Evolutionary conservation across 2,113 vertebrate species (phyloP).

Genomic region (Climacteris rufus): DNA sequence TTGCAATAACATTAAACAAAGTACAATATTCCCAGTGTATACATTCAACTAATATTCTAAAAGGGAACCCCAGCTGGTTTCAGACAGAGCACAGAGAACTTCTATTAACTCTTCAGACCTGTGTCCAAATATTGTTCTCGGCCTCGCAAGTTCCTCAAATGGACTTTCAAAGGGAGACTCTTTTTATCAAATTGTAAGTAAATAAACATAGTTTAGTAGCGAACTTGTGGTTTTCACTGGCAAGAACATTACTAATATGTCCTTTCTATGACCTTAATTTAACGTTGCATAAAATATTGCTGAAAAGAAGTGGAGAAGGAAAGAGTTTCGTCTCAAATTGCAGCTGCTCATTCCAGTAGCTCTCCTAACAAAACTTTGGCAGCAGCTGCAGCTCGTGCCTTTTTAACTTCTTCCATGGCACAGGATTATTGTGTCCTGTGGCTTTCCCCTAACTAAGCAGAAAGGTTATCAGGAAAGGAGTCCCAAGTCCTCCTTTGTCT

Average conservation of each 20-base stretch:
- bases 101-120: not conserved
- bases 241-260: not conserved
- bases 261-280: slow-evolving; percentile 49
- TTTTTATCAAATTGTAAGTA: slow-evolving; percentile 7
- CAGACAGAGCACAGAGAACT: not conserved
- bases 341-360: not conserved
- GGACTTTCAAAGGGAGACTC: not conserved
- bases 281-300: not conserved
- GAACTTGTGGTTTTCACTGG: not conserved
- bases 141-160: not conserved
- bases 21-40: slow-evolving; percentile 34
- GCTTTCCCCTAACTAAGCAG: not conserved
- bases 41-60: not conserved
- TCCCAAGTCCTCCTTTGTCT: not conserved
- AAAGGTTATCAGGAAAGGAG: not conserved
- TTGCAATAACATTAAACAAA: slow-evolving; percentile 23
- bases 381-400: not conserved
- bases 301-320: slow-evolving; percentile 1
- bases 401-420: not conserved
- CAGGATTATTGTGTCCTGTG: not conserved
- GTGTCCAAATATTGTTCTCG: not conserved
- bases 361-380: not conserved
- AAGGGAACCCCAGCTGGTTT: not conserved
- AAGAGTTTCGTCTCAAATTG: not conserved
- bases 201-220: slow-evolving; percentile 19